These are phyloP conservation scores for Platyrinchus mystaceus DNA, from an alignment of 2,797 vertebrate genomes.

Conservation along the genomic window DNA sequence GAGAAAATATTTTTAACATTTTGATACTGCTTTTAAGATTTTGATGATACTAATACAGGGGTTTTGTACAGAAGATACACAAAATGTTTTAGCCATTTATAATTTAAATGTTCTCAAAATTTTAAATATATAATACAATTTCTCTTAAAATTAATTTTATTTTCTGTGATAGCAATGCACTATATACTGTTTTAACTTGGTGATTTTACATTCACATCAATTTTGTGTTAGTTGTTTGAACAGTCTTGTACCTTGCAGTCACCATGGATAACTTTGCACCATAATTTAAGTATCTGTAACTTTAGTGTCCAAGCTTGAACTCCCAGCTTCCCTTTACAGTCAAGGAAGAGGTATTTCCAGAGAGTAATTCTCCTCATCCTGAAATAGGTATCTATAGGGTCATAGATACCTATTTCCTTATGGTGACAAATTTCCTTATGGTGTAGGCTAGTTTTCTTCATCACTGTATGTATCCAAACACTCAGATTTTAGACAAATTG, in stretches of 20 bases:
- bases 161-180: not conserved
- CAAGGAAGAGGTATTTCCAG: not conserved
- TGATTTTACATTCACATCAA: not conserved
- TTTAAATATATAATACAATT: not conserved
- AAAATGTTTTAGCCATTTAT: not conserved
- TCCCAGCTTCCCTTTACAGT: not conserved
- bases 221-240: not conserved
- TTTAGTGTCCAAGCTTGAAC: not conserved
- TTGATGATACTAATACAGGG: not conserved
- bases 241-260: not conserved
- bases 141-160: not conserved
- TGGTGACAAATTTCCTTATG: not conserved
- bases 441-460: not conserved
- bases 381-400: not conserved
- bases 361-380: not conserved
- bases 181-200: not conserved
- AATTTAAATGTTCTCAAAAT: not conserved
- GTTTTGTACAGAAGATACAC: not conserved
- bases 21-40: constrained; percentile 3
- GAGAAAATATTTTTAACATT: not conserved
- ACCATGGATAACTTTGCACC: not conserved
- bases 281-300: not conserved
- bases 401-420: too few species aligned
- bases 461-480: not conserved
- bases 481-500: not conserved